phyloP scores from a whole-genome alignment of 2,113 vertebrate genomes.

The Typhlomys cinereus region DNA sequence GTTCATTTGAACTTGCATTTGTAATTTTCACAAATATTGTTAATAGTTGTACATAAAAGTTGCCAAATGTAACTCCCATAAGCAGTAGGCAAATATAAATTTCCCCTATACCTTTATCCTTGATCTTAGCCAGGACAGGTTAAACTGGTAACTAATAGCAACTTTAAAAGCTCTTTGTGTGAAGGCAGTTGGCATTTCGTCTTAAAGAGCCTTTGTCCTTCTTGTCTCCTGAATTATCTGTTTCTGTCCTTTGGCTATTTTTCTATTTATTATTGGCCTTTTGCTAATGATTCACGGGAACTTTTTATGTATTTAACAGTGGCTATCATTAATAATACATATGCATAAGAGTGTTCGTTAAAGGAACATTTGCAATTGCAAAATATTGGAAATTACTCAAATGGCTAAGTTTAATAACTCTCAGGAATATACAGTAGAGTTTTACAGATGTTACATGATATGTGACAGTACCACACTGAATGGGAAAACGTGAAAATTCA shows the following conservation, averaged over 20 bases:
- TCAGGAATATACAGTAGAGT: no score
- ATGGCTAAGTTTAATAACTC: no score
- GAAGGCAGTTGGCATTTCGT: not conserved
- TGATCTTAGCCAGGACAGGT: not conserved
- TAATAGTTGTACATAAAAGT: not conserved
- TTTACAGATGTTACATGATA: no score
- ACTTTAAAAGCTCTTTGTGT: not conserved
- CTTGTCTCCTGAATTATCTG: not conserved
- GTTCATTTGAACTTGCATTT: not conserved
- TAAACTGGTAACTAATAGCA: not conserved
- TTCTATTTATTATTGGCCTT: not conserved
- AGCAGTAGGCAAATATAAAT: not conserved
- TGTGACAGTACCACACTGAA: no score
- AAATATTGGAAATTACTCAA: not conserved
- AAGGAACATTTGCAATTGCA: not conserved
- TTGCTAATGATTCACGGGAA: not conserved
- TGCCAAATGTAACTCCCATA: not conserved
- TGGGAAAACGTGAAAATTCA: no score
- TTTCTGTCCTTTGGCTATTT: not conserved
- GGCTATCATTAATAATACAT: not conserved
- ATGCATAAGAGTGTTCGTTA: not conserved
- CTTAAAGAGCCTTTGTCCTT: not conserved
- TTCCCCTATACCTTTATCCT: not conserved
- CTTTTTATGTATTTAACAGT: not conserved
- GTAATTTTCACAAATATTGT: not conserved